These are phyloP conservation scores for Phataginus tricuspis DNA, from an alignment of 2,797 vertebrate species.

Conservation along the genomic window DNA sequence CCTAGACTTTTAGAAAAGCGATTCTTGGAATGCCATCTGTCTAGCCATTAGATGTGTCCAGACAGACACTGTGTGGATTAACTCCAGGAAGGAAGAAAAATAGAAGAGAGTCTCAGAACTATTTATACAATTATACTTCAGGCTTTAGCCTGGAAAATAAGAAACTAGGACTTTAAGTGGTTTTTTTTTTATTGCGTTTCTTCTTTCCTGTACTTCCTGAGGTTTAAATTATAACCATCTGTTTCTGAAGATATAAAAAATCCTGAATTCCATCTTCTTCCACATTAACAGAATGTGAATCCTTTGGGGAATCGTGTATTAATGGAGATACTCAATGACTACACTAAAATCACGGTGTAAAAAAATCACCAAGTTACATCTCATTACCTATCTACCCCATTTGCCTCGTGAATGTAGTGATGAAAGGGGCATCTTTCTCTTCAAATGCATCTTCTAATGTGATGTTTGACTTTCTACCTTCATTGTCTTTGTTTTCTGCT, in stretches of 20 bases:
- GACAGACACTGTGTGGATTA: slow-evolving; percentile 63
- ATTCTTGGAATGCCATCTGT: slow-evolving; percentile 73
- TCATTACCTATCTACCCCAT: accelerated
- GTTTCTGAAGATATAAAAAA: slow-evolving; percentile 76
- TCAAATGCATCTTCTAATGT: background rate
- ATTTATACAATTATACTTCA: slow-evolving; percentile 72
- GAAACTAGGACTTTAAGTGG: slow-evolving; percentile 65
- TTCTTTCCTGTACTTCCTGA: slow-evolving; percentile 70
- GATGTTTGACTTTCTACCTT: background rate
- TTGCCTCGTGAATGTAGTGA: background rate
- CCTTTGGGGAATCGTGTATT: background rate
- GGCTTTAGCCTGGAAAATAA: slow-evolving; percentile 76
- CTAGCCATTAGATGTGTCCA: slow-evolving; percentile 69
- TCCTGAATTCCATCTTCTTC: slow-evolving; percentile 52
- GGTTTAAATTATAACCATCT: slow-evolving; percentile 78
- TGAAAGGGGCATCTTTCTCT: background rate
- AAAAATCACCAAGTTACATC: background rate
- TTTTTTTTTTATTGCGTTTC: slow-evolving; percentile 57
- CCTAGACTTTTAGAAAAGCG: slow-evolving; percentile 38
- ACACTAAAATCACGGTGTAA: background rate
- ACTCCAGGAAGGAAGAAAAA: slow-evolving; percentile 76
- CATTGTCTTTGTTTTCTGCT: background rate
- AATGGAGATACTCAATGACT: background rate
- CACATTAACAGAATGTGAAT: slow-evolving; percentile 36
- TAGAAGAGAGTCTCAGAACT: slow-evolving; percentile 68